These are phyloP conservation scores for Tetragonisca angustula DNA, from an alignment of 2,888 invertebrate genomes.

Conservation along the genomic window DNA sequence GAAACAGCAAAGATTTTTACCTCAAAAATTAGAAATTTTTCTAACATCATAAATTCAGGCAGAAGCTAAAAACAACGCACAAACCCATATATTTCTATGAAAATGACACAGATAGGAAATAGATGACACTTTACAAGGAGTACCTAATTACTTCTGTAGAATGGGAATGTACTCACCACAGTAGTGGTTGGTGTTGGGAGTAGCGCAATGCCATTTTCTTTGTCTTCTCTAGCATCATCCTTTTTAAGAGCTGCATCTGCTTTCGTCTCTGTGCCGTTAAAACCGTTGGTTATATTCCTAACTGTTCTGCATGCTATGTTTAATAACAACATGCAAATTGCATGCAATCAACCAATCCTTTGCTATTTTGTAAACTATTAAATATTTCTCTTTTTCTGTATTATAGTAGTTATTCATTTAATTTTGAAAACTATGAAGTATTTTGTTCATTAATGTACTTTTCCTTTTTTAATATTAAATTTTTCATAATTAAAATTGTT, in stretches of 20 bases:
- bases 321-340: constrained; percentile 68
- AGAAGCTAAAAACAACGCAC: constrained; percentile 44
- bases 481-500: not conserved
- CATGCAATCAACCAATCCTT: constrained; percentile 65
- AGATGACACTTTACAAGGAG: constrained; percentile 40
- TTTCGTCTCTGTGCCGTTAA: constrained; percentile 82
- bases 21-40: constrained; percentile 19
- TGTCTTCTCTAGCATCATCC: constrained; percentile 81
- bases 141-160: constrained; percentile 45
- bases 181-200: constrained; percentile 76
- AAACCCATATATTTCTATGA: constrained; percentile 32
- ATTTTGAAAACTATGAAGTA: not conserved
- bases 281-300: constrained; percentile 80
- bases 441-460: not conserved
- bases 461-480: constrained; percentile 12
- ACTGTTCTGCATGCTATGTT: constrained; percentile 73
- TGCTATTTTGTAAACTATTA: constrained; percentile 28
- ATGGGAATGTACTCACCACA: constrained; percentile 78
- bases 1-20: not conserved
- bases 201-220: constrained; percentile 80
- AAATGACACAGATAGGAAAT: constrained; percentile 36
- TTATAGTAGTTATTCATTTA: constrained; percentile 1
- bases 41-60: constrained; percentile 38
- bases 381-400: constrained; percentile 25
- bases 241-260: constrained; percentile 80